These are phyloP conservation scores for Pyxicephalus adspersus DNA, from an alignment of 2,113 vertebrate genomes.

Conservation along the genomic window DNA sequence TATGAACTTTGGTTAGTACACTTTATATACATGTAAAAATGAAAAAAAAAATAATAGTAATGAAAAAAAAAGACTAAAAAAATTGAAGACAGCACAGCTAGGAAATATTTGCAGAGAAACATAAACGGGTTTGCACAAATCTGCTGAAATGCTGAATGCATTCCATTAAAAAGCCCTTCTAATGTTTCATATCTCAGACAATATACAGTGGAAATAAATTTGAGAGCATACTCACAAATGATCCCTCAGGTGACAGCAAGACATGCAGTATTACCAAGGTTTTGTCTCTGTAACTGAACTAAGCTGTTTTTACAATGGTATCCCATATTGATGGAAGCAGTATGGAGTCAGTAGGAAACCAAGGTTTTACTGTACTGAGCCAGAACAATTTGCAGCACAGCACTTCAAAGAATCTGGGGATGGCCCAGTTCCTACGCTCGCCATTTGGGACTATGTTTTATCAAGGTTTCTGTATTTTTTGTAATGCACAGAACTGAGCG, in stretches of 20 bases:
- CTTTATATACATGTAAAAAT: constrained; percentile 62
- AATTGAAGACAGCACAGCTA: constrained; percentile 58
- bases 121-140: constrained; percentile 64
- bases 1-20: constrained; percentile 69
- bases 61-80: constrained; percentile 53
- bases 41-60: constrained; percentile 49
- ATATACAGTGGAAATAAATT: constrained; percentile 48
- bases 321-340: constrained; percentile 58
- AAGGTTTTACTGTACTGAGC: constrained; percentile 58
- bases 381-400: constrained; percentile 53
- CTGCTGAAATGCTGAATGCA: constrained; percentile 63
- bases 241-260: constrained; percentile 63
- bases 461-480: constrained; percentile 60
- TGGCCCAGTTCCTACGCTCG: constrained; percentile 51
- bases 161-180: constrained; percentile 67
- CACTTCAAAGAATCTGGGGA: constrained; percentile 53
- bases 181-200: constrained; percentile 63
- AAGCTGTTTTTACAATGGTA: constrained; percentile 45
- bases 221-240: constrained; percentile 58
- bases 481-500: constrained; percentile 55
- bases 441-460: constrained; percentile 60
- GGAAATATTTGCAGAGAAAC: constrained; percentile 64
- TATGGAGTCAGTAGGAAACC: constrained; percentile 53
- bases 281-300: constrained; percentile 59
- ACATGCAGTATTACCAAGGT: constrained; percentile 59